Conservation (phyloP, 2,888 invertebrate genomes). For the Epistrophella euchroma region DNA sequence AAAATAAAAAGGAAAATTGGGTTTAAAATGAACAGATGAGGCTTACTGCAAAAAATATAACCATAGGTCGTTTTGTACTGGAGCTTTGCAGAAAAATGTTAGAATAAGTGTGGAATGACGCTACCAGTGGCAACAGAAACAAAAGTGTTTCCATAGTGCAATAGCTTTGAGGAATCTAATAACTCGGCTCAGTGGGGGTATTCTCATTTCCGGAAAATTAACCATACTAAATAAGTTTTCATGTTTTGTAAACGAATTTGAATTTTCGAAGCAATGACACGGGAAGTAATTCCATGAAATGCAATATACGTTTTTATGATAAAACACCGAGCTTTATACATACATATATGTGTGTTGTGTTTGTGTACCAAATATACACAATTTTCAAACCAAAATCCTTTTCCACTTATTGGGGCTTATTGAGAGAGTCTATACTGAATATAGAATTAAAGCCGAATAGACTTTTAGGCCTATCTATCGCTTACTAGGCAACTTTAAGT, state of each 20-base stretch:
- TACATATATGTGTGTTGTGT: too few relatives aligned
- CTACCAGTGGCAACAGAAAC: not conserved
- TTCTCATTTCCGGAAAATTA: constrained; percentile 72
- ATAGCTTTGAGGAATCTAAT: constrained; percentile 54
- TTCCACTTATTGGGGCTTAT: too few relatives aligned
- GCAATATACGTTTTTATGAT: not conserved
- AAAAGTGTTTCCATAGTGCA: constrained; percentile 13
- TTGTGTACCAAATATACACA: too few relatives aligned
- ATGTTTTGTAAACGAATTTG: not conserved
- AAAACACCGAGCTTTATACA: not conserved
- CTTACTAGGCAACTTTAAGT: too few relatives aligned
- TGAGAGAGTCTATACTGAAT: too few relatives aligned
- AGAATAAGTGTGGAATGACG: not conserved
- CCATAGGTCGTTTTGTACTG: constrained; percentile 48
- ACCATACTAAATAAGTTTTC: constrained; percentile 37
- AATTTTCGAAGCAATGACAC: not conserved
- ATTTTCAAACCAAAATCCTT: too few relatives aligned
- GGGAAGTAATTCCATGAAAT: not conserved
- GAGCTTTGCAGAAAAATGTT: constrained; percentile 9
- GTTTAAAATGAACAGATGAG: constrained; percentile 53
- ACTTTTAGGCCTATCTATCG: too few relatives aligned
- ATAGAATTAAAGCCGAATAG: too few relatives aligned
- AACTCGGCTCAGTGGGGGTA: constrained; percentile 50
- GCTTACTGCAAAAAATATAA: constrained; percentile 62
- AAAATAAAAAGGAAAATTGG: constrained; percentile 1